Percentiles rank a stretch among this genome's conserved stretches.
Conservation (phyloP, 92 coral and sea anemone genomes). For the Galaxea fascicularis region DNA sequence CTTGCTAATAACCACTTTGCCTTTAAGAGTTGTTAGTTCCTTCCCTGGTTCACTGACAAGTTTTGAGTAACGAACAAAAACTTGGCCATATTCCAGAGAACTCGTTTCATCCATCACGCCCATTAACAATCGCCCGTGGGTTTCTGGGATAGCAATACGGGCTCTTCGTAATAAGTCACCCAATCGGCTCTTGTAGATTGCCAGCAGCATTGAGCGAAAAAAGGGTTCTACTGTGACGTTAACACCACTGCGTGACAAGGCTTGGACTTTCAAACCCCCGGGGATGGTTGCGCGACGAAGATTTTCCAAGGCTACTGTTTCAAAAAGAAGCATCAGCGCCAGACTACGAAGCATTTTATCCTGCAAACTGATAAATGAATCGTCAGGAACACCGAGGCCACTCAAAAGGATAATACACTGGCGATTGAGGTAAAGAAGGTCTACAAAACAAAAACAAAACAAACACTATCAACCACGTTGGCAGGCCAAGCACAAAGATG, state of each 20-base stretch:
- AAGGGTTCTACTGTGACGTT: conserved; percentile 91
- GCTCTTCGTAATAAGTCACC: conserved; percentile 86
- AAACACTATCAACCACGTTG: background rate
- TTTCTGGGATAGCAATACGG: conserved; percentile 91
- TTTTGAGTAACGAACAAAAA: conserved; percentile 89
- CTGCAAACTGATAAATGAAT: conserved; percentile 80
- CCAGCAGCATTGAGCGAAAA: conserved; percentile 87
- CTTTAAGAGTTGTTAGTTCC: conserved; percentile 67
- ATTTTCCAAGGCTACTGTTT: conserved; percentile 75
- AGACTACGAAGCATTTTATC: conserved; percentile 93
- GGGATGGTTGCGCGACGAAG: conserved; percentile 72
- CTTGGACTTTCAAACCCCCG: conserved; percentile 77
- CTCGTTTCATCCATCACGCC: conserved; percentile 84
- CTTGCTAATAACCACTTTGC: conserved; percentile 90
- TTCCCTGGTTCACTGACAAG: conserved; percentile 74
- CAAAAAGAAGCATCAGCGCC: conserved; percentile 89
- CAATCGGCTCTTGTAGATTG: conserved; percentile 87
- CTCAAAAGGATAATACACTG: conserved; percentile 92
- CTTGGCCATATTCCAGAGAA: conserved; percentile 84
- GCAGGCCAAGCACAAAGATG: no score
- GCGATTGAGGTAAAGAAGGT: conserved; percentile 83
- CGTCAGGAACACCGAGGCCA: conserved; percentile 91
- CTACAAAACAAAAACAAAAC: conserved; percentile 15
- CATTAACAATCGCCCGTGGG: conserved; percentile 89
- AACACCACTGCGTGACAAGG: conserved; percentile 83